phyloP scores from a whole-genome alignment of 2,113 vertebrate species.

The Centropus bengalensis region DNA sequence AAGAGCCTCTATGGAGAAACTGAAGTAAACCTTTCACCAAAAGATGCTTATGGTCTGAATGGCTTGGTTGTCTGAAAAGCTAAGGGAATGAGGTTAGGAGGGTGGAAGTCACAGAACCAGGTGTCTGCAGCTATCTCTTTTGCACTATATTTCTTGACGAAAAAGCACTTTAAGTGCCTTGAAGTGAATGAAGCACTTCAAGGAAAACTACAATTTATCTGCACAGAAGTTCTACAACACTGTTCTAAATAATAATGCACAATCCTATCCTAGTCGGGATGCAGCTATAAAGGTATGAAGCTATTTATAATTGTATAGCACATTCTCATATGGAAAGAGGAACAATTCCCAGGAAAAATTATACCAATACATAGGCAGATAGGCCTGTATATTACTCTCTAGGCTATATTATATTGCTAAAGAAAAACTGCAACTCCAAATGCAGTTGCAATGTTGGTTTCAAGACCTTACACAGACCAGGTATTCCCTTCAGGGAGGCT shows the following conservation, averaged over 20 bases:
- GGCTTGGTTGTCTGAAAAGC: conserved; percentile 31
- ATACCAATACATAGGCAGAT: not conserved
- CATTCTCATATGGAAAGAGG: not conserved
- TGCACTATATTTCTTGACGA: not conserved
- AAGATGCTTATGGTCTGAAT: conserved; percentile 34
- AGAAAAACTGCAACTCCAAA: not conserved
- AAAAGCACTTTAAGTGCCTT: not conserved
- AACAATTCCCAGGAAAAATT: not conserved
- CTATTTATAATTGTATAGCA: not conserved
- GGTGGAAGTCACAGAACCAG: not conserved
- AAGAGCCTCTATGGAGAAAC: conserved; percentile 18
- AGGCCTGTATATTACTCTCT: not conserved
- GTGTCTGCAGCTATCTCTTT: not conserved
- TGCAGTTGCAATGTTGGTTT: not conserved
- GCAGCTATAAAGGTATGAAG: not conserved
- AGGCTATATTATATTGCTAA: not conserved
- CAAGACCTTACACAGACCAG: not conserved
- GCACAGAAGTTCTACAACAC: not conserved
- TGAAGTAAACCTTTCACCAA: conserved; percentile 37
- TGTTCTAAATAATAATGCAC: not conserved
- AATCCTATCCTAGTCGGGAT: not conserved
- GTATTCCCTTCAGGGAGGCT: not conserved
- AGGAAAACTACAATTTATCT: not conserved
- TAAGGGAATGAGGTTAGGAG: not conserved
- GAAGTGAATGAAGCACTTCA: not conserved